phyloP scores from a whole-genome alignment of 2,113 vertebrate genomes.

The Callipepla squamata region DNA sequence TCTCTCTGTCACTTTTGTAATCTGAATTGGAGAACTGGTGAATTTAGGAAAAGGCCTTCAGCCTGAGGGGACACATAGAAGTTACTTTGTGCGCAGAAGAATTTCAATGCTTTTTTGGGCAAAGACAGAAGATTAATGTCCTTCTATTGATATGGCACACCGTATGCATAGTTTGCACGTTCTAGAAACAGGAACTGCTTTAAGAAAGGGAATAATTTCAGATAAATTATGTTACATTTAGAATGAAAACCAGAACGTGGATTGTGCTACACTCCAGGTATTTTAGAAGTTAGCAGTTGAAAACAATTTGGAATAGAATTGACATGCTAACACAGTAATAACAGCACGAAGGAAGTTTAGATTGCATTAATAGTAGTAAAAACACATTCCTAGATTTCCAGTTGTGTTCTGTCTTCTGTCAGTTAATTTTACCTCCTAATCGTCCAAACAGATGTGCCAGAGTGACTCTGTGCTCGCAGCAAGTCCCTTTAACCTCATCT shows the following conservation, averaged over 20 bases:
- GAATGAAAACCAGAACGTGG: constrained; percentile 30
- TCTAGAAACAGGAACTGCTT: constrained; percentile 9
- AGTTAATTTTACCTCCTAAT: constrained; percentile 33
- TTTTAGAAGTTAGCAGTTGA: constrained; percentile 51
- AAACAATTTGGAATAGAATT: constrained; percentile 40
- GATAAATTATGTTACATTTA: constrained; percentile 34
- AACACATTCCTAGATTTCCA: constrained; percentile 61
- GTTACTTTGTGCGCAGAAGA: background rate
- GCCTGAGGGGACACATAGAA: background rate
- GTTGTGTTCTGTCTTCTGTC: constrained; percentile 58
- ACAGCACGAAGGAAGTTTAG: constrained; percentile 65
- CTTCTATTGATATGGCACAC: background rate
- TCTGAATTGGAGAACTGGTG: background rate
- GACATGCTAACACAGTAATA: constrained; percentile 32
- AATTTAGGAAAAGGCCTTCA: background rate
- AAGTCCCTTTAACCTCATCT: background rate
- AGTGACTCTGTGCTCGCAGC: background rate
- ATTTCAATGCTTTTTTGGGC: background rate
- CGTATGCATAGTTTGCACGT: background rate
- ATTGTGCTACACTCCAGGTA: constrained; percentile 25
- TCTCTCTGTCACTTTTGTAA: background rate
- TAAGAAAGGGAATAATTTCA: constrained; percentile 31
- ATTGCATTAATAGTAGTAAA: constrained; percentile 65
- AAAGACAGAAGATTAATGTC: background rate
- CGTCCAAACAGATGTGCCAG: constrained; percentile 17